Percentiles rank a stretch among this genome's conserved stretches.
These are phyloP conservation scores for Tetragnatha versicolor DNA, from an alignment of 1,140 invertebrate species.

Conservation along the genomic window DNA sequence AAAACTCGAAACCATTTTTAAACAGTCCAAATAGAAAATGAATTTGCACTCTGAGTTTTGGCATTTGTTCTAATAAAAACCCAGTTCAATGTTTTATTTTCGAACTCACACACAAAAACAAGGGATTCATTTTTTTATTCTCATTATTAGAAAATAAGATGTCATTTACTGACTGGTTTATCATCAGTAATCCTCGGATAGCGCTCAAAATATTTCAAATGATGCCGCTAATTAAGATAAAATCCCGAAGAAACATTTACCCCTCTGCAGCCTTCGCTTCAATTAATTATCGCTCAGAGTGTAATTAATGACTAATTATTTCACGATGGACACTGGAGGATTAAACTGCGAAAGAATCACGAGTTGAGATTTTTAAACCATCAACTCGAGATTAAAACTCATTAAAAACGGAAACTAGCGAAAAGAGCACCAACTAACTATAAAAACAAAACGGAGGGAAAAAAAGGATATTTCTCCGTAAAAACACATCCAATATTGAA, in stretches of 20 bases:
- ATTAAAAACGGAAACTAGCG: conserved; percentile 31
- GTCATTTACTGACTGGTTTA: too few relatives aligned
- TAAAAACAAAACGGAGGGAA: not conserved
- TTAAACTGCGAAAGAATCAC: conserved; percentile 24
- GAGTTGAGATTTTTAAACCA: conserved; percentile 35
- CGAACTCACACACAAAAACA: too few relatives aligned
- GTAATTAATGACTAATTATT: conserved; percentile 54
- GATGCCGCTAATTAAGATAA: too few relatives aligned
- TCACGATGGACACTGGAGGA: conserved; percentile 32
- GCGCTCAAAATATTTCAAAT: too few relatives aligned
- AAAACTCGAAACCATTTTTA: too few relatives aligned
- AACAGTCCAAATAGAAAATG: too few relatives aligned
- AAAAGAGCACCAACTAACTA: not conserved
- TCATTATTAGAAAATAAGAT: too few relatives aligned
- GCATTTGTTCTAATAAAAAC: too few relatives aligned
- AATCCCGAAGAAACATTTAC: not conserved
- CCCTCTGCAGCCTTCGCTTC: conserved; percentile 34
- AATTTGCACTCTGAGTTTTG: too few relatives aligned
- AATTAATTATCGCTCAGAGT: conserved; percentile 36
- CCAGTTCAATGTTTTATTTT: too few relatives aligned
- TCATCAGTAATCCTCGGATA: too few relatives aligned
- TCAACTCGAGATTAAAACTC: conserved; percentile 43
- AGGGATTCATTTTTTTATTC: too few relatives aligned
- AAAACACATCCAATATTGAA: conserved; percentile 22
- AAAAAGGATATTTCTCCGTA: not conserved